Evolutionary conservation across 2,113 vertebrate species (phyloP).

Genomic region (Campylomormyrus numenius): DNA sequence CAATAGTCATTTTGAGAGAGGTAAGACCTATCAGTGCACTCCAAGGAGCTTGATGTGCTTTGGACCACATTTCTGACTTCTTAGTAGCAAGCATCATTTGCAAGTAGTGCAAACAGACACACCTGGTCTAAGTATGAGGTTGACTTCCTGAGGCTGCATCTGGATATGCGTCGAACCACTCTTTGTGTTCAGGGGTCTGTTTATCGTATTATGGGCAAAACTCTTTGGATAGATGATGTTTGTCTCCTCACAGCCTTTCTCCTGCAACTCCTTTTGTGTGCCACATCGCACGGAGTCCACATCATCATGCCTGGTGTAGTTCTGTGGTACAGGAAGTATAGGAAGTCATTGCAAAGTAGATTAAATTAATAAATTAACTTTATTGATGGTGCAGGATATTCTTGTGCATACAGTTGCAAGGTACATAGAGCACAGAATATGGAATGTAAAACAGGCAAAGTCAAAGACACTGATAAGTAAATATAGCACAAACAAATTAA

Average conservation of each 20-base stretch:
- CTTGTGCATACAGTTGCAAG: neutral
- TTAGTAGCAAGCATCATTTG: neutral
- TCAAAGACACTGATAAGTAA: neutral
- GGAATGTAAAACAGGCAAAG: neutral
- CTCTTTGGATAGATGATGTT: slow-evolving; percentile 67
- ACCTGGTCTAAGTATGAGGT: slow-evolving; percentile 72
- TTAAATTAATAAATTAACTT: neutral
- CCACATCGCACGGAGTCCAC: slow-evolving; percentile 76
- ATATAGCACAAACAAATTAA: neutral
- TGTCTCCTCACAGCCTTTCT: slow-evolving; percentile 43
- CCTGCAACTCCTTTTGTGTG: slow-evolving; percentile 51
- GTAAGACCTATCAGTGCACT: neutral
- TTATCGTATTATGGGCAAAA: accelerated
- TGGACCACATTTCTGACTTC: neutral
- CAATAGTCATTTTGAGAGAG: neutral
- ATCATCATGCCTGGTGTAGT: slow-evolving; percentile 71
- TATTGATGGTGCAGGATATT: neutral
- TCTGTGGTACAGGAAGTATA: slow-evolving; percentile 48
- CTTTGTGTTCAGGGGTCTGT: accelerated
- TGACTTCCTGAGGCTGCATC: slow-evolving; percentile 67
- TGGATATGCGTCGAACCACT: slow-evolving; percentile 42
- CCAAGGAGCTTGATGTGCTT: neutral
- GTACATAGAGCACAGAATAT: neutral
- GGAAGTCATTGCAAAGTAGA: neutral
- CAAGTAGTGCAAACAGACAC: slow-evolving; percentile 9